Evolutionary conservation across 2,113 vertebrate genomes (phyloP), one percentile per base, ranked within the genome.

Genomic region (Thinocorus orbignyianus): DNA sequence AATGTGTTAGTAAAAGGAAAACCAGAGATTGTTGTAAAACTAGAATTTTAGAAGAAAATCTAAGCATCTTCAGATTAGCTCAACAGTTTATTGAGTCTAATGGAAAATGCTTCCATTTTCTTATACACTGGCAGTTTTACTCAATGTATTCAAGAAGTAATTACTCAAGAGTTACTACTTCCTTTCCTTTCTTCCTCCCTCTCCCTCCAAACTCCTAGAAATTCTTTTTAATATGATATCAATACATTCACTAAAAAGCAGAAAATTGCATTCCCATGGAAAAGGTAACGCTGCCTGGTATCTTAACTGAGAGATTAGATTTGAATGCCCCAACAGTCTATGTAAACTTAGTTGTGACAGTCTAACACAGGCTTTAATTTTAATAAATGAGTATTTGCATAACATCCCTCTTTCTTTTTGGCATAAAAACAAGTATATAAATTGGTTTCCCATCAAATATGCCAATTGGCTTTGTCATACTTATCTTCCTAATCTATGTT

Each of bases 391-490:
- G 78, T 87, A 91, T 90, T 68, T 94, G 61, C 44, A 74, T 26
- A 82, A 74, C 28, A 62, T 49, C 14, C 8, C 37, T 39, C 57
- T 94, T 91, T 92, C 60, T 55, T 57, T 73, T 33, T 84, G 89
- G 78, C 49, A 84, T 46, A 68, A 60, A 41, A 81, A 12, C 17
- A 78, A 93, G 30, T 30, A 42, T 24, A 85, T 51, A 19, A 78
- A 78, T 87, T 44, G 55, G 33, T 92, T 97, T 87, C 65, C 68
- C 68, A 94, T 46, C 71, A 95, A 92, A 93, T 86, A 94, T 52
- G 52, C 58, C 55, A 87, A 49, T 18, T 58, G n/a, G 41, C 41
- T 87, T 60, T 77, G 64, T 80, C 51, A 87, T 25, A 65, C 42
- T 83, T 95, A 88, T 76, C 78, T 88, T 90, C 51, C 44, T 87